Evolutionary conservation across 2,113 vertebrate species (phyloP), one percentile per base, ranked within the genome.

Genomic region (Otolemur garnettii): DNA sequence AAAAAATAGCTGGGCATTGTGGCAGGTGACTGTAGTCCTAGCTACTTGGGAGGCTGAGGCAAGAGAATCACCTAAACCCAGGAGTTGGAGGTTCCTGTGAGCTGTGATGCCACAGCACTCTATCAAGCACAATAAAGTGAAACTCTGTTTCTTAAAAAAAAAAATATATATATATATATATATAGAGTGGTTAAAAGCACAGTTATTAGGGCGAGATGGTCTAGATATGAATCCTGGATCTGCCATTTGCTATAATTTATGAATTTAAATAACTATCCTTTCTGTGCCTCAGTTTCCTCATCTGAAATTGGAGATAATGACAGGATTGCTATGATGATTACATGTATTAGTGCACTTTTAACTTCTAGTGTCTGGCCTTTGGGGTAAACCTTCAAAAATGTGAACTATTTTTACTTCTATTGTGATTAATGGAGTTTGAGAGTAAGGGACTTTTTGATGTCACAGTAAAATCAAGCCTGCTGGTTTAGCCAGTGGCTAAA

Each of bases 391-490:
- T 74, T 78, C 55, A 35, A 59, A 71, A 95, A 62, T 11, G 4
- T 12, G 14, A 75, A 35, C 50, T 7, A 18, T 60, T 1, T 26
- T 45, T 35, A n/a, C 0, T 21, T 3, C 57, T 83, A 50, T 85
- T 69, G 42, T 33, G 59, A 69, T 78, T 60, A 74, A 62, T 59
- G 74, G 17, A 42, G 17, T 81, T 75, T 80, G 45, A 84, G 74
- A 80, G 68, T 35, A 71, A 94, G 71, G 50, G 14, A 17, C 45
- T 50, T 85, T 82, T 30, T 26, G 57, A 79, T 91, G 66, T 38
- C 81, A 88, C n/a, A 59, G 59, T 84, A 53, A 83, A 71, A 71
- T 84, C 18, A 75, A 60, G 7, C 38, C 30, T 53, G 75, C 55
- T 80, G 19, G 50, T 53, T 33, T 79, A 79, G 77, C 45, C 30